A percentile compares a stretch with the other conserved stretches of the same genome.
Conservation (phyloP, 2,113 vertebrate genomes). For the Plectropomus leopardus region DNA sequence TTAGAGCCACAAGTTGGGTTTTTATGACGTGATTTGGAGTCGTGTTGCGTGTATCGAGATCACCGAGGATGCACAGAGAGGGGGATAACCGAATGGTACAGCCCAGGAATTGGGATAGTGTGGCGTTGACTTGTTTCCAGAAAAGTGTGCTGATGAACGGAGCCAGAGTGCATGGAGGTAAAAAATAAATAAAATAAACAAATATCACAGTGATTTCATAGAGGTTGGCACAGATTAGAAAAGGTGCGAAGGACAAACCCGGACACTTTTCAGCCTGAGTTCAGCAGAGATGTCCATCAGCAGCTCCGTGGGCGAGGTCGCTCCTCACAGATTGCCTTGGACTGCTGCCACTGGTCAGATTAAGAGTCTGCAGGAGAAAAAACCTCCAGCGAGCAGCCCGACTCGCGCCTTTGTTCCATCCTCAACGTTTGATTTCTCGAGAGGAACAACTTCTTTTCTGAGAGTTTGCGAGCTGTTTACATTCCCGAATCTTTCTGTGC, state of each 20-base stretch:
- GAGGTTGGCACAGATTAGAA: background rate
- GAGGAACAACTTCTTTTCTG: conserved; percentile 36
- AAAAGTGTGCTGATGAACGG: no score
- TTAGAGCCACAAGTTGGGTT: no score
- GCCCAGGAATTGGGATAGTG: no score
- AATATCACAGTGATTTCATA: no score
- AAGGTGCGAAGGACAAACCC: background rate
- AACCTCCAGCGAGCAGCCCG: conserved; percentile 14
- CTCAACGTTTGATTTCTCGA: conserved; percentile 20
- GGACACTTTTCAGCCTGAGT: background rate
- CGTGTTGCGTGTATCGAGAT: no score
- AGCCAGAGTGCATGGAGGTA: no score
- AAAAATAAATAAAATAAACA: no score
- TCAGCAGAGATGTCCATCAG: conserved; percentile 21
- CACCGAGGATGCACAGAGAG: no score
- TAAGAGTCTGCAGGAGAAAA: conserved; percentile 16
- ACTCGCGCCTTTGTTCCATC: conserved; percentile 25
- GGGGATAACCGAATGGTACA: no score
- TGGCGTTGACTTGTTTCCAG: no score
- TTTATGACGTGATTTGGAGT: no score
- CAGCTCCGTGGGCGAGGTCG: background rate
- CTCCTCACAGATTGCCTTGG: conserved; percentile 10
- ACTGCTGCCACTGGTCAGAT: conserved; percentile 26
- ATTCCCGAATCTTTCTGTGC: conserved; percentile 20
- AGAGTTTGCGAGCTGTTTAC: conserved; percentile 47